phyloP scores from a whole-genome alignment of 1,140 invertebrate genomes.

The Pectinophora gossypiella region DNA sequence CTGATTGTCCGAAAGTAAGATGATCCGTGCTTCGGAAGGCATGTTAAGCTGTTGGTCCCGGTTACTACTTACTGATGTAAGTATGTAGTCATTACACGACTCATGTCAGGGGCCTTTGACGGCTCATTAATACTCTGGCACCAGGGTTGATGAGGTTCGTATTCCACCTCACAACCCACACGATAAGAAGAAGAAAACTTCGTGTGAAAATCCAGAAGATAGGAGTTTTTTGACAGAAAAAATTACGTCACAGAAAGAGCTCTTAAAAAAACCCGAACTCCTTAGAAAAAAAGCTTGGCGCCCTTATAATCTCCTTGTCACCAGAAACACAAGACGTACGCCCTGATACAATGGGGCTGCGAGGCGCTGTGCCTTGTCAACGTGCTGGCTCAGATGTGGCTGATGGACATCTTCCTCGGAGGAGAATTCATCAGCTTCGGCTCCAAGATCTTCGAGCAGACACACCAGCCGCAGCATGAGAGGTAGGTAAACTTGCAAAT shows the following conservation, averaged over 20 bases:
- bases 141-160: too few species aligned
- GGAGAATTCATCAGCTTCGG: neutral
- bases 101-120: too few species aligned
- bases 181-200: neutral
- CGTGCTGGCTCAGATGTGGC: neutral
- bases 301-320: neutral
- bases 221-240: too few species aligned
- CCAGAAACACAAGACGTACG: neutral
- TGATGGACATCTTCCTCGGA: neutral
- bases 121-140: too few species aligned
- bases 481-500: too few species aligned
- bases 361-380: neutral
- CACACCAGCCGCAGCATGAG: neutral
- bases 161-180: neutral
- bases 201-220: neutral
- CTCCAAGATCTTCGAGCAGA: neutral
- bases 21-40: too few species aligned
- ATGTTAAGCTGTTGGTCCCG: too few species aligned
- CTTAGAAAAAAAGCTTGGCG: neutral
- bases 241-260: too few species aligned
- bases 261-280: neutral
- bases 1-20: too few species aligned
- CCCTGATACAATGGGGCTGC: neutral
- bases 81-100: too few species aligned
- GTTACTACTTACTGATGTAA: too few species aligned